Conservation (phyloP, 2,113 vertebrate genomes). For the Paracanthobrama guichenoti region DNA sequence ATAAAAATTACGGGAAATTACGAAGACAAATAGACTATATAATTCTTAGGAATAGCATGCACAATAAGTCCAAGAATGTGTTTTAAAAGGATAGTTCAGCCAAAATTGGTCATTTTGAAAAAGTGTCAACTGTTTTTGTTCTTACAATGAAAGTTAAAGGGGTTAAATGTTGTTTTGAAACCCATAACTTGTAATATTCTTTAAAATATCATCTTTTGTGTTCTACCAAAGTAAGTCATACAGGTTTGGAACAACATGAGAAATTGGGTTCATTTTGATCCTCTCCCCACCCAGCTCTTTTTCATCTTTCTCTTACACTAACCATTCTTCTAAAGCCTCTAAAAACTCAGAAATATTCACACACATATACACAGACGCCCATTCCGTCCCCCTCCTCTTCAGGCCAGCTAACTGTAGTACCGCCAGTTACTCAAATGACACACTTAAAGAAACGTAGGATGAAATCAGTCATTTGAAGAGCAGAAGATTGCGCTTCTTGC, state of each 20-base stretch:
- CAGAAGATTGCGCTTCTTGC: slow-evolving; percentile 36
- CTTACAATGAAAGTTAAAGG: not conserved
- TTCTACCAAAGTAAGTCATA: not conserved
- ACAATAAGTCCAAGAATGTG: not conserved
- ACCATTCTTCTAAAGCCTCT: not conserved
- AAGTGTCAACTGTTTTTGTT: not conserved
- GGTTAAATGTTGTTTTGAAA: not conserved
- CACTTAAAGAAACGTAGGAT: slow-evolving; percentile 41
- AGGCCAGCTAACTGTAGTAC: slow-evolving; percentile 3
- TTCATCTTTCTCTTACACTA: not conserved
- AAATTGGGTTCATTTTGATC: not conserved
- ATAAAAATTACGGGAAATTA: not conserved
- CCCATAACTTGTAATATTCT: not conserved
- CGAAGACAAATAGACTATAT: not conserved
- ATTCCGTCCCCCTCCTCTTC: not conserved
- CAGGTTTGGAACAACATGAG: not conserved
- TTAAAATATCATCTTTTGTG: not conserved
- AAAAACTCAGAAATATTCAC: not conserved
- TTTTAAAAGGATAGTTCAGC: not conserved
- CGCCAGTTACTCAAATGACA: slow-evolving; percentile 24
- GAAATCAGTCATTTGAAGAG: slow-evolving; percentile 44
- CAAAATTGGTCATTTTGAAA: not conserved
- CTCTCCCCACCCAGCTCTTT: not conserved
- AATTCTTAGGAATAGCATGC: not conserved
- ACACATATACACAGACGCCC: not conserved